Evolutionary conservation across 2,888 invertebrate species (phyloP), one percentile per base, ranked within the genome.

Genomic region (Eudasyphora cyanicolor): DNA sequence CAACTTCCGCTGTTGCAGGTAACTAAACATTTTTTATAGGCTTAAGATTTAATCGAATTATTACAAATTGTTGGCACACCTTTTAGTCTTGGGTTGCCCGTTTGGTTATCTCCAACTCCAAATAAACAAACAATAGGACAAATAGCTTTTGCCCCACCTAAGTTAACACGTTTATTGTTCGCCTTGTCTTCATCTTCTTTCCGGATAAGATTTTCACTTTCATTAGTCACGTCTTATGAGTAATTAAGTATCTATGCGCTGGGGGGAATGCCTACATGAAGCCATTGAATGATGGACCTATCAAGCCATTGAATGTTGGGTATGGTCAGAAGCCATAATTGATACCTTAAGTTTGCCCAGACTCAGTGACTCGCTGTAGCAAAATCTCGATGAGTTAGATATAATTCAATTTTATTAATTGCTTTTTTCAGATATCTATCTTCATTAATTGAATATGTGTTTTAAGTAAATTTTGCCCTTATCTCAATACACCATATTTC

Each of bases 1-100:
- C 64, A 32, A 76, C 82, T n/a, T 49, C 76, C 27, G 76, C 76
- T 24, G 69, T 82, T 69, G 74, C 21, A 74, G 84, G 81, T 82
- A 84, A 76, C 54, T 14, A 64, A 24, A n/a, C n/a, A n/a, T n/a
- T n/a, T n/a, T n/a, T n/a, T n/a, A n/a, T n/a, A n/a, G n/a, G n/a
- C 42, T 14, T n/a, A 60, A 17, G 54, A 54, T 49, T 14, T 17
- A 14, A 38, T 49, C 19, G n/a, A 51, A 51, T 51, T 3, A 5
- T 17, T 17, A 64, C 10, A 64, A 64, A 64, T 19, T 38, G 64
- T 42, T 64, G 12, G 24, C 21, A 67, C 27, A 60, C 60, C 27
- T 29, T 4, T 51, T 12, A 35, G 10, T 35, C 35, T 35, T n/a
- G n/a, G 14, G 2, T 45, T 12, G n/a, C n/a, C 12, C 35, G 57